Evolutionary conservation across 2,888 invertebrate genomes (phyloP).

Genomic region (Drosophila mulleri): DNA sequence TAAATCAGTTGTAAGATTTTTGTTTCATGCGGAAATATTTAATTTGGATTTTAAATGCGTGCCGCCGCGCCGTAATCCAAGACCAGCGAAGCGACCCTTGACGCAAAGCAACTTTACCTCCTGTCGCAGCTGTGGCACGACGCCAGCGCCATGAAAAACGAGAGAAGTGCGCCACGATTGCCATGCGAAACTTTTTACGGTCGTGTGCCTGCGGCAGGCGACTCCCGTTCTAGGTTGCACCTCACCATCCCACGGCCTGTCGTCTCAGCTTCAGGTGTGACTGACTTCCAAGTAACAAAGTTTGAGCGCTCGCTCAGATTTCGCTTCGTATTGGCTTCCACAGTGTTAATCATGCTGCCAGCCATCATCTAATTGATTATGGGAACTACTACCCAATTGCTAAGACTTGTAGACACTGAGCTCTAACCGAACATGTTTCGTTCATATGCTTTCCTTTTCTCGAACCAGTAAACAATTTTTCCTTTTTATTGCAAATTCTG

Average conservation of each 20-base stretch:
- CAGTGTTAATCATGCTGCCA: constrained; percentile 18
- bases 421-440: too few species aligned
- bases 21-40: constrained; percentile 79
- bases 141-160: constrained; percentile 36
- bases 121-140: constrained; percentile 22
- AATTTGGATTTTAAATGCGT: constrained; percentile 79
- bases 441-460: too few species aligned
- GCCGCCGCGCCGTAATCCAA: constrained; percentile 71
- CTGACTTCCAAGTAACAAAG: constrained; percentile 42
- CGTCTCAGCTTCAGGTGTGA: constrained; percentile 54
- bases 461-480: too few species aligned
- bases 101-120: constrained; percentile 16
- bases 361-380: constrained; percentile 35
- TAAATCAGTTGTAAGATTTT: constrained; percentile 79
- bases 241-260: constrained; percentile 11
- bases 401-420: neutral
- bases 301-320: constrained; percentile 45
- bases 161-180: constrained; percentile 67
- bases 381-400: neutral
- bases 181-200: constrained; percentile 63
- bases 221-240: constrained; percentile 12
- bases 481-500: too few species aligned
- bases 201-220: constrained; percentile 34
- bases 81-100: constrained; percentile 49
- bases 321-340: constrained; percentile 5